These are phyloP conservation scores for Chaetorhynchus papuensis DNA, from an alignment of 2,113 vertebrate genomes.

Conservation along the genomic window DNA sequence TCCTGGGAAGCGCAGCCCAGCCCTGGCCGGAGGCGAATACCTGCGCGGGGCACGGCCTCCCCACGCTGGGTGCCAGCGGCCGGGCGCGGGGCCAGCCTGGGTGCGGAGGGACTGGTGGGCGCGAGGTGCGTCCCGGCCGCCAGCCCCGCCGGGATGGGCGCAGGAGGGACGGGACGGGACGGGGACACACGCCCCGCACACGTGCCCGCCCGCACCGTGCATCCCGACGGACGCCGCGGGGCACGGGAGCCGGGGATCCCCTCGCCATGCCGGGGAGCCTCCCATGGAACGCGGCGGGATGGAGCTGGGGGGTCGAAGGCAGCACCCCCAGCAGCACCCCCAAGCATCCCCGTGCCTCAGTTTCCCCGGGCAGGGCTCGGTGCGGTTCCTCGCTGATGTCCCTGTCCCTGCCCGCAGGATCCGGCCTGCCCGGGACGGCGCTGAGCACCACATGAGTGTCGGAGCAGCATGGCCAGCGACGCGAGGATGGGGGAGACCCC, in stretches of 20 bases:
- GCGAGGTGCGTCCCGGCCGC: not conserved
- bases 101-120: not conserved
- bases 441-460: constrained; percentile 20
- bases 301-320: not conserved
- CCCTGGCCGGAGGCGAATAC: constrained; percentile 28
- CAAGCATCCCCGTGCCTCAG: not conserved
- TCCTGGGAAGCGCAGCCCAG: constrained; percentile 24
- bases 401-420: not conserved
- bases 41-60: constrained; percentile 36
- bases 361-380: not conserved
- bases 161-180: not conserved
- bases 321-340: too few relatives aligned
- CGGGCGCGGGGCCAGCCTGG: constrained; percentile 14
- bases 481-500: not conserved
- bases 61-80: constrained; percentile 18
- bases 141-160: not conserved
- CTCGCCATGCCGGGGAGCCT: fast-evolving
- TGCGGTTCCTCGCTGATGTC: fast-evolving
- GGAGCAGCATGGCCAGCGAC: not conserved
- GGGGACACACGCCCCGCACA: not conserved
- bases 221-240: fast-evolving
- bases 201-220: not conserved
- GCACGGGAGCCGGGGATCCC: not conserved
- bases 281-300: fast-evolving
- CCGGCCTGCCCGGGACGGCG: not conserved